Evolutionary conservation across 2,113 vertebrate species (phyloP), one percentile per base, ranked within the genome.

Genomic region (Callocephalon fimbriatum): DNA sequence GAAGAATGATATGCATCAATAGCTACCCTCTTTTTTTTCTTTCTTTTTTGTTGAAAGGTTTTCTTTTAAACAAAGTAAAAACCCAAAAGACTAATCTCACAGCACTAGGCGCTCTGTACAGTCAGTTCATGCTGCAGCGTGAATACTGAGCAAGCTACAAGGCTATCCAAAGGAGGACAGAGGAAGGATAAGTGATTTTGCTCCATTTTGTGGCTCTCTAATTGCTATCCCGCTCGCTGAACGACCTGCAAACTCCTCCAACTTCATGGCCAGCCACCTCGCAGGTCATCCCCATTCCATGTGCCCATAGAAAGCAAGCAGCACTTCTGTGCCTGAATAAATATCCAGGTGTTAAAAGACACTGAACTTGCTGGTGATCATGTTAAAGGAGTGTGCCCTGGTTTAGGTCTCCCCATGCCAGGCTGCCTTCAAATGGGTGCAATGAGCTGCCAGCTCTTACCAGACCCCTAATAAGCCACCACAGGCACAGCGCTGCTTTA

Each of bases 1-100:
- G 25, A 87, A 73, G 53, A 95, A 95, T 56, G 65, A 91, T 88
- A 90, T 4, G 44, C 73, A 95, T 87, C 95, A 95, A 63, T 94
- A 91, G 56, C 50, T 71, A 48, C 47, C 27, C 11, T 62, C 20
- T 56, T 56, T 56, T 56, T 31, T 56, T 94, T 87, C 11, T 38
- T 38, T 40, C 40, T 90, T 70, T 86, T 62, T 44, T 51, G 7
- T 81, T 74, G 35, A 87, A 96, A 94, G 63, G 6, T 3, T 25
- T 61, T 79, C 44, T 94, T 90, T 95, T 44, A 75, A 95, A 82
- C 38, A 72, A 94, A 93, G 61, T 44, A 86, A 95, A 94, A 10
- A 10, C 45, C 47, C 90, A 12, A n/a, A 82, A 72, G 35, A 63
- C 48, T 65, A 53, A 75, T 87, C 66, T 78, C 61, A 27, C 40